Evolutionary conservation across 2,113 vertebrate species (phyloP).

Genomic region (Bucco capensis): DNA sequence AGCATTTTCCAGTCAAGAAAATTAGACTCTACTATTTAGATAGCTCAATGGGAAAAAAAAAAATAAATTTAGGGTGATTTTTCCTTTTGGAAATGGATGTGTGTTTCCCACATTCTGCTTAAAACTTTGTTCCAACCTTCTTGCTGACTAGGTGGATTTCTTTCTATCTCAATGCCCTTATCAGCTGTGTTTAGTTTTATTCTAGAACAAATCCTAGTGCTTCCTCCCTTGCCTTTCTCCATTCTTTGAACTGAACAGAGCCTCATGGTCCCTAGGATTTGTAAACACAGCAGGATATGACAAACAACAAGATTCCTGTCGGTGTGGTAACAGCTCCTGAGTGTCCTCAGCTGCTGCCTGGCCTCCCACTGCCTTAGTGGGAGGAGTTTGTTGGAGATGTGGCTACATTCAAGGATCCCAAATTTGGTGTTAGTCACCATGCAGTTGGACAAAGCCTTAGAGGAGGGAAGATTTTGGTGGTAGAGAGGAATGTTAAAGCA

Average conservation of each 20-base stretch:
- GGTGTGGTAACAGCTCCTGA: neutral
- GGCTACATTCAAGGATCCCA: neutral
- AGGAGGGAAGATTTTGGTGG: rapidly evolving
- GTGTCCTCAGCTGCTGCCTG: neutral
- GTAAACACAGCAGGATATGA: neutral
- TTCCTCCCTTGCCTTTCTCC: neutral
- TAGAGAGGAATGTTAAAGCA: neutral
- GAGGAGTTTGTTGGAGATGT: neutral
- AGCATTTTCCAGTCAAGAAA: constrained; percentile 18
- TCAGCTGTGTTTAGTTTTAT: neutral
- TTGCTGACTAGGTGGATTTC: neutral
- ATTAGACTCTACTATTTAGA: constrained; percentile 41
- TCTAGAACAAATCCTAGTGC: neutral
- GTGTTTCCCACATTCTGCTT: neutral
- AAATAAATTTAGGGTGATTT: neutral
- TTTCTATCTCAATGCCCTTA: neutral
- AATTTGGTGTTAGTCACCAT: neutral
- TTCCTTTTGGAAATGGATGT: neutral
- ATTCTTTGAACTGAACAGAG: neutral
- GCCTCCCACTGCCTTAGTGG: neutral
- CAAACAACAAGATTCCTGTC: neutral
- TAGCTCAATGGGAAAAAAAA: neutral
- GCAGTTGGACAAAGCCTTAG: neutral
- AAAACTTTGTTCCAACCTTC: neutral
- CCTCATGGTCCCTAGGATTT: neutral